These are phyloP conservation scores for Tympanoctomys barrerae DNA, from an alignment of 2,797 vertebrate species.

Conservation along the genomic window DNA sequence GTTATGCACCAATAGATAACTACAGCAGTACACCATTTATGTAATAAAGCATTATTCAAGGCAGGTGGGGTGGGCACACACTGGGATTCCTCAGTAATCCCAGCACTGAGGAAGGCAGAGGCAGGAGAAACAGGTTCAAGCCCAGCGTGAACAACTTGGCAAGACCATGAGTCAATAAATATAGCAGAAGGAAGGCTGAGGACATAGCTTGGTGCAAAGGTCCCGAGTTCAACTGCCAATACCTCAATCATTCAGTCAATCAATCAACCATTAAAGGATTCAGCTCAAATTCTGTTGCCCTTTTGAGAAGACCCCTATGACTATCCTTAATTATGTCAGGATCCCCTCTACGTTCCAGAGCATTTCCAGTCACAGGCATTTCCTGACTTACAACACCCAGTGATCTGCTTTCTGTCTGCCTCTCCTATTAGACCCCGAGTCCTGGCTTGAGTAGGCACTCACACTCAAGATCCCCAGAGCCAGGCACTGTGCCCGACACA, in stretches of 20 bases:
- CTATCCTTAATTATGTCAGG: neutral
- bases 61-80: neutral
- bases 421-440: neutral
- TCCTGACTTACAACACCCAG: neutral
- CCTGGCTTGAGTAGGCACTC: neutral
- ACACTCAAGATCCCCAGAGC: neutral
- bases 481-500: neutral
- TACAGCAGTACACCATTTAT: neutral
- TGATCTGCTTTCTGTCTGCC: neutral
- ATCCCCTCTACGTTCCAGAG: neutral
- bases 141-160: neutral
- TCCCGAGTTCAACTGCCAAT: neutral
- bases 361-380: neutral
- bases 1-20: neutral
- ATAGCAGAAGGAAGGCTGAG: neutral
- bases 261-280: neutral
- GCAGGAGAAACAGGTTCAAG: neutral
- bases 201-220: neutral
- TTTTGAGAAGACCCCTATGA: conserved; percentile 29
- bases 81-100: neutral
- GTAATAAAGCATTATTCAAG: neutral
- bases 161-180: neutral
- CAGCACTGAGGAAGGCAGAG: neutral
- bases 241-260: neutral
- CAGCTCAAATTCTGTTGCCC: neutral